Base-by-base conservation (phyloP, 2,113 vertebrate genomes). In the Barnardius zonarius region DNA sequence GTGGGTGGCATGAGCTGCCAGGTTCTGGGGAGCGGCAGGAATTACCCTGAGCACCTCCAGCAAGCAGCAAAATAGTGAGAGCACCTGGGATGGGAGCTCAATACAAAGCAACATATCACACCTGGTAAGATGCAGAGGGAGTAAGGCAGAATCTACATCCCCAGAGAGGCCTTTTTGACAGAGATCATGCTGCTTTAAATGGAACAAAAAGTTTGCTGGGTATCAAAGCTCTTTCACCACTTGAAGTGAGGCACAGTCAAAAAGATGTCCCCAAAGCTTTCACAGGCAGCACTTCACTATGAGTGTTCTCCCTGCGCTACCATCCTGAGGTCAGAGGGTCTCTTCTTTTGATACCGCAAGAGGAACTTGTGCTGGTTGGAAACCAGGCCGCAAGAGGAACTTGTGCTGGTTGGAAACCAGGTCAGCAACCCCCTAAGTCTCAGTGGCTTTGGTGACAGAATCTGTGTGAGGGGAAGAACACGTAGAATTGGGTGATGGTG, bases 401-500 rank as follows among this genome's bases (percentile, higher is more conserved):
- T 82, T 27, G 17, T 70, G 41, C 37, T 70, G 11, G 10, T n/a
- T 83, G 41, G 41, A 83, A 83, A 51, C 39, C 35, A 54, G 31
- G 6, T 73, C 54, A 88, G 46, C 44, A 72, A 19, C 3, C 5
- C 9, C 18, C 3, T 49, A n/a, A 62, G 18, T 7, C 39, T 72
- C 3, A 0, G 44, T 69, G 44, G 12, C 27, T 90, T 87, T 85
- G 43, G 35, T 61, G 43, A 20, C 4, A 75, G 31, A 49, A 66
- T 41, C 22, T 27, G 3, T 13, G 4, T 19, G 49, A 90, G 54
- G 18, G 49, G 15, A 77, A 77, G 37, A 63, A 86, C 52, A 37
- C 0, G 0, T 37, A 37, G 48, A 63, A 62, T 3, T 2, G 3
- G 11, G 8, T 68, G 61, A 63, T 33, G 25, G 22, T 33, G n/a